Evolutionary conservation across 2,888 invertebrate species (phyloP).

Genomic region (Cosmorhoe ocellata): DNA sequence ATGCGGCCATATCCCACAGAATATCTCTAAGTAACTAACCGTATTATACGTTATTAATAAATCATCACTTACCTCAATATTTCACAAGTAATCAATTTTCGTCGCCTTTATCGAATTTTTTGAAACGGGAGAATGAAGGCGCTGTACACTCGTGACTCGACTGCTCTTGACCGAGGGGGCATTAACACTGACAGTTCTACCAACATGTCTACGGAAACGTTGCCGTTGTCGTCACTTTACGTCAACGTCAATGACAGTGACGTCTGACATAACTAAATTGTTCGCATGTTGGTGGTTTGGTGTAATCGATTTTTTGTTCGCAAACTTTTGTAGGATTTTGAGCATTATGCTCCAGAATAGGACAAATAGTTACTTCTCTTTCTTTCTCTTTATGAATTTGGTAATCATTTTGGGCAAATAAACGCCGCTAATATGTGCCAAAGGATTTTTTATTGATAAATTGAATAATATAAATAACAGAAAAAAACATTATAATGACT

Average conservation of each 20-base stretch:
- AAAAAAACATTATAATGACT: too few relatives aligned
- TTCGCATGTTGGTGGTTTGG: constrained; percentile 1
- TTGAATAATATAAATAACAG: too few relatives aligned
- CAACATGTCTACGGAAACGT: constrained; percentile 51
- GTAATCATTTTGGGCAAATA: too few relatives aligned
- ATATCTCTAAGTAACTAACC: constrained; percentile 4
- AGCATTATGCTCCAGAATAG: not conserved
- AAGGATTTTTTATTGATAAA: too few relatives aligned
- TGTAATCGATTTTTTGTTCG: not conserved
- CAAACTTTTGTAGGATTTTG: not conserved
- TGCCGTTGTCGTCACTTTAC: constrained; percentile 30
- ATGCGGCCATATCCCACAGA: constrained; percentile 14
- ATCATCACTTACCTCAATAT: constrained; percentile 33
- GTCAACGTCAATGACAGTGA: constrained; percentile 4
- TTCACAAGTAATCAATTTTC: constrained; percentile 38
- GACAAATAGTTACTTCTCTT: too few relatives aligned
- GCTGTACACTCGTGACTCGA: constrained; percentile 73
- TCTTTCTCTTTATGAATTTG: too few relatives aligned
- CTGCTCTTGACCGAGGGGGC: constrained; percentile 74
- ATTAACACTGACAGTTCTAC: constrained; percentile 67
- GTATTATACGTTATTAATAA: constrained; percentile 2
- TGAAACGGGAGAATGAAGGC: constrained; percentile 40
- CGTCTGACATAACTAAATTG: not conserved
- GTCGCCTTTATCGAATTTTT: constrained; percentile 26
- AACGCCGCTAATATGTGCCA: too few relatives aligned